A percentile compares a stretch with the other conserved stretches of the same genome.
phyloP scores from a whole-genome alignment of 2,888 invertebrate genomes.

The Plagodis dolabraria region DNA sequence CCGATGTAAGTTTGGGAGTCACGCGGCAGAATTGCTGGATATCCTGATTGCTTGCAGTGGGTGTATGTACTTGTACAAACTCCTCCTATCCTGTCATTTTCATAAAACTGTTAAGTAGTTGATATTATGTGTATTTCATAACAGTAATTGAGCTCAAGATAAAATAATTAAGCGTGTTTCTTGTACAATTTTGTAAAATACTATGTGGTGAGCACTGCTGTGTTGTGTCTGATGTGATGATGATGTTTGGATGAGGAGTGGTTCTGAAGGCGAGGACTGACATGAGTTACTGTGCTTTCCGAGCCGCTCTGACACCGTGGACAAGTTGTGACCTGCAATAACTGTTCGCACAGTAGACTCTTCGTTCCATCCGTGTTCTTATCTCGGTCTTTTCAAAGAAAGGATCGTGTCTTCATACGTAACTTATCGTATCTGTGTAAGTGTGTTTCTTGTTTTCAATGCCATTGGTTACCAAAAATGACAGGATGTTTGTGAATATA shows the following conservation, averaged over 20 bases:
- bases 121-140: conserved; percentile 39
- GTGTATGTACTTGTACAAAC: conserved; percentile 59
- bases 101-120: conserved; percentile 47
- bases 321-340: conserved; percentile 72
- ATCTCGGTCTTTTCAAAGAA: conserved; percentile 71
- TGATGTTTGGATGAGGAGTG: conserved; percentile 43
- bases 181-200: conserved; percentile 56
- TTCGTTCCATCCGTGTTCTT: conserved; percentile 67
- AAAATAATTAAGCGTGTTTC: conserved; percentile 38
- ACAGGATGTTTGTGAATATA: conserved; percentile 84
- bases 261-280: conserved; percentile 31
- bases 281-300: conserved; percentile 40
- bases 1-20: conserved; percentile 13
- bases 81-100: conserved; percentile 73
- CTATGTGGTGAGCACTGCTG: conserved; percentile 53
- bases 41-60: conserved; percentile 68
- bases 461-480: conserved; percentile 85
- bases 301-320: conserved; percentile 22
- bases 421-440: conserved; percentile 70
- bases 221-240: conserved; percentile 43
- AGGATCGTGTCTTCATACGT: conserved; percentile 69
- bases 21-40: conserved; percentile 47
- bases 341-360: conserved; percentile 58
- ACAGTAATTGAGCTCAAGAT: conserved; percentile 35
- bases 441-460: conserved; percentile 77